Percentiles rank a stretch among this genome's conserved stretches.
phyloP scores from a whole-genome alignment of 2,888 invertebrate species.

The Zhuqinia jingwanae region DNA sequence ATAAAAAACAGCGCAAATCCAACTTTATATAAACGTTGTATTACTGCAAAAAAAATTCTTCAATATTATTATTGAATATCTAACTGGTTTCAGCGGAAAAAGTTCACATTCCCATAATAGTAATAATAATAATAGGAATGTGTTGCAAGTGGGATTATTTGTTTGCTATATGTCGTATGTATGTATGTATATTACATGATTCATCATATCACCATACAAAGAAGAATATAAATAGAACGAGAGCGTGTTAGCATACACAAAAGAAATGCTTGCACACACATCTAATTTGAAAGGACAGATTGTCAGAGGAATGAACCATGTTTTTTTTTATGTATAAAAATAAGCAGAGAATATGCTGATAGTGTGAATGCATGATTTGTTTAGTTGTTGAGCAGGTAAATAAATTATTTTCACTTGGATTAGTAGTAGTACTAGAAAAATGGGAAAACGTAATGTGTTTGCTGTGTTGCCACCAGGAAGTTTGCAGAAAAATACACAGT shows the following conservation, averaged over 20 bases:
- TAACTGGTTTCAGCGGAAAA: too few relatives aligned
- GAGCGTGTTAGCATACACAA: background rate
- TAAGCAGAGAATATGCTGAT: background rate
- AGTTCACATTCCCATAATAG: background rate
- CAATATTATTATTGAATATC: background rate
- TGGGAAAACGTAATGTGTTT: background rate
- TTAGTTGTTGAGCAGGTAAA: slow-evolving; percentile 28
- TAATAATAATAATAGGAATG: too few relatives aligned
- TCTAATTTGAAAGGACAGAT: slow-evolving; percentile 21
- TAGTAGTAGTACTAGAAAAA: background rate
- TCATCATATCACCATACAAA: background rate
- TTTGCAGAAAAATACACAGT: slow-evolving; percentile 6
- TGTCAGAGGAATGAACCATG: slow-evolving; percentile 18
- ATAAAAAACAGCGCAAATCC: slow-evolving; percentile 16
- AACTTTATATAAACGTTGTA: background rate
- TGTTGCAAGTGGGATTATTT: too few relatives aligned
- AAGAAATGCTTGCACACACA: too few relatives aligned
- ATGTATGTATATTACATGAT: background rate
- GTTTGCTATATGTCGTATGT: background rate
- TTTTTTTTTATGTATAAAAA: background rate
- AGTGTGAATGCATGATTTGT: background rate
- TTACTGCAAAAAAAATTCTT: background rate
- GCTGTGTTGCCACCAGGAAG: slow-evolving; percentile 15
- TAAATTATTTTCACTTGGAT: slow-evolving; percentile 10
- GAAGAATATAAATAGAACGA: background rate